These are phyloP conservation scores for Coluber constrictor DNA, from an alignment of 2,797 vertebrate species.

Conservation along the genomic window DNA sequence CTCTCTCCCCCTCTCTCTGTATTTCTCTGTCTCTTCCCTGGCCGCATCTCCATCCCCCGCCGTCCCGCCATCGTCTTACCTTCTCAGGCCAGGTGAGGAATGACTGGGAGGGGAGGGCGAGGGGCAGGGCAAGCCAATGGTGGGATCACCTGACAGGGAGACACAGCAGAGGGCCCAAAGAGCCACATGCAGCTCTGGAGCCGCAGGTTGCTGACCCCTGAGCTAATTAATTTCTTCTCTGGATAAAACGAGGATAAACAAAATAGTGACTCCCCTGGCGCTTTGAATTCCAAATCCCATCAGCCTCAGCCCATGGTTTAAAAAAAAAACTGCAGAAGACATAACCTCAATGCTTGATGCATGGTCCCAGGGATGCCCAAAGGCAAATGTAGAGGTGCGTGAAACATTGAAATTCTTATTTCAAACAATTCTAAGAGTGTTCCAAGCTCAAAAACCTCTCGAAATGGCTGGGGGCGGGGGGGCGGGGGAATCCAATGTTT, in stretches of 20 bases:
- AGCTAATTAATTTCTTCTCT: not conserved
- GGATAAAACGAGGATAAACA: not conserved
- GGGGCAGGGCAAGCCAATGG: too few species aligned
- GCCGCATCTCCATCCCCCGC: too few species aligned
- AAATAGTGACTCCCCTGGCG: not conserved
- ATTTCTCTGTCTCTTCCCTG: too few species aligned
- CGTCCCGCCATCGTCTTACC: too few species aligned
- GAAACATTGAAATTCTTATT: not conserved
- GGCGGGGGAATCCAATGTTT: not conserved
- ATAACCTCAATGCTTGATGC: not conserved
- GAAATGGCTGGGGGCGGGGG: not conserved
- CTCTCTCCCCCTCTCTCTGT: too few species aligned
- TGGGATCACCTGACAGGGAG: too few species aligned
- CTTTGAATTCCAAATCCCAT: not conserved
- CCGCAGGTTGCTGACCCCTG: not conserved
- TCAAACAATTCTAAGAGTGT: not conserved
- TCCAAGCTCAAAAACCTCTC: not conserved
- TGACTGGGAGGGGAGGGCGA: too few species aligned
- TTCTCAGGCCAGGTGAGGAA: too few species aligned
- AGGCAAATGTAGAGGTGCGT: not conserved
- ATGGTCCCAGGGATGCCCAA: not conserved
- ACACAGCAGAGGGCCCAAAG: too few species aligned
- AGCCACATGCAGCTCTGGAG: too few species aligned
- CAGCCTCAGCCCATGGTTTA: not conserved
- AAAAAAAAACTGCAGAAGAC: not conserved